phyloP scores from a whole-genome alignment of 2,888 invertebrate genomes.

The Cynaeus angustus region DNA sequence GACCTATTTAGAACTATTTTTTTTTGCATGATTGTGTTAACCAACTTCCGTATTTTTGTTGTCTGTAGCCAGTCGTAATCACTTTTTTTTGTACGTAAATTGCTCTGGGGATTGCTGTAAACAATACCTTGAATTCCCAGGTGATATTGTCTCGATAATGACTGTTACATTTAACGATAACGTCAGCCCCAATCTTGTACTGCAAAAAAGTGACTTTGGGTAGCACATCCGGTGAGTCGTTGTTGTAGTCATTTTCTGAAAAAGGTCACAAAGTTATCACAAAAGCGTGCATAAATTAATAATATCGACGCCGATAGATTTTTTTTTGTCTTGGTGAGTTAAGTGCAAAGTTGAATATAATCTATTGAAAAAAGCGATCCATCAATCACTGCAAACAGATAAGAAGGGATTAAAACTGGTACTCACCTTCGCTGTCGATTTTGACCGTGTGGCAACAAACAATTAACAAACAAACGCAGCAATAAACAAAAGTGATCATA shows the following conservation, averaged over 20 bases:
- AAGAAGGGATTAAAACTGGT: conserved; percentile 7
- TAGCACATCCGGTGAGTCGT: conserved; percentile 58
- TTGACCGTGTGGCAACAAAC: conserved; percentile 53
- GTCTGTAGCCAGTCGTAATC: too few relatives aligned
- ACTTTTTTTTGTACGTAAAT: too few relatives aligned
- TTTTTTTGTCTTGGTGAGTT: background rate
- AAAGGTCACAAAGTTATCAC: conserved; percentile 25
- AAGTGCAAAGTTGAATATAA: conserved; percentile 29
- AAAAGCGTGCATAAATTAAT: conserved; percentile 31
- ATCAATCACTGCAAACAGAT: conserved; percentile 18
- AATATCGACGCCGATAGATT: conserved; percentile 4
- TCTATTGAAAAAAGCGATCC: background rate
- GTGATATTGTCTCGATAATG: conserved; percentile 55
- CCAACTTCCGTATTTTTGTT: too few relatives aligned
- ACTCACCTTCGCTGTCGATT: conserved; percentile 50
- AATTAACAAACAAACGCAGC: conserved; percentile 57
- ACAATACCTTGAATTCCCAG: conserved; percentile 65
- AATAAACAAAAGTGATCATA: conserved; percentile 60
- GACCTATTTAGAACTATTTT: too few relatives aligned
- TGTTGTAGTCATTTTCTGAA: conserved; percentile 55
- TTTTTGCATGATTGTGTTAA: too few relatives aligned
- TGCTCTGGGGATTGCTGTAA: too few relatives aligned
- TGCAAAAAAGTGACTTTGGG: conserved; percentile 59
- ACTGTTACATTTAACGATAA: conserved; percentile 61
- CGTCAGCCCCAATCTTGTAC: conserved; percentile 60